phyloP scores from a whole-genome alignment of 2,888 invertebrate species.

The Rotaria sp. region DNA sequence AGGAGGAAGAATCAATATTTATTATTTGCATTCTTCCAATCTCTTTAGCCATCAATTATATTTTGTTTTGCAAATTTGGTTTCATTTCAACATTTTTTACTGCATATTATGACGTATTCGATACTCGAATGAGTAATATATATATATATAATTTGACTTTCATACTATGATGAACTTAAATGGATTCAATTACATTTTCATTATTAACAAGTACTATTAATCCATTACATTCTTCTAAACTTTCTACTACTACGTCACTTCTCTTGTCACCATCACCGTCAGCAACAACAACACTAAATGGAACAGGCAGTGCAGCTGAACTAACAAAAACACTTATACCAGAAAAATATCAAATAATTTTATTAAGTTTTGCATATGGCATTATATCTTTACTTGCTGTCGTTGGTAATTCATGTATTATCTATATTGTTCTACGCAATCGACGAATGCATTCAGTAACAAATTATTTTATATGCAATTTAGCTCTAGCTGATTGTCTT shows the following conservation, averaged over 20 bases:
- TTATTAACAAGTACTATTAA: background rate
- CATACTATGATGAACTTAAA: background rate
- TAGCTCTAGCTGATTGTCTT: slow-evolving; percentile 76
- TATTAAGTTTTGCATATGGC: slow-evolving; percentile 72
- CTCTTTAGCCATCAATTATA: background rate
- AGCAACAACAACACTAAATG: background rate
- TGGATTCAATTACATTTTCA: background rate
- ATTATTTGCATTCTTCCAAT: background rate
- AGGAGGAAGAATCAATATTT: background rate
- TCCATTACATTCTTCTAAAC: background rate
- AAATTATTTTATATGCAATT: slow-evolving; percentile 76
- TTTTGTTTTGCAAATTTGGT: background rate
- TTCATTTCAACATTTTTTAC: background rate
- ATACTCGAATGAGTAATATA: background rate
- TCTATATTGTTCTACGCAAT: slow-evolving; percentile 72
- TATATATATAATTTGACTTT: background rate
- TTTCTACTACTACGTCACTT: background rate
- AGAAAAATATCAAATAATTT: slow-evolving; percentile 56
- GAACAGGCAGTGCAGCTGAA: background rate
- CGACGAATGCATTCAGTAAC: slow-evolving; percentile 72
- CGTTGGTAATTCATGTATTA: slow-evolving; percentile 74
- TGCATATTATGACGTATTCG: background rate
- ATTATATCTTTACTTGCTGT: slow-evolving; percentile 73
- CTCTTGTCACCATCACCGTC: no score
- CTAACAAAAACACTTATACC: background rate